Conservation (phyloP, 2,888 invertebrate species). For the Eucera pruinosa region DNA sequence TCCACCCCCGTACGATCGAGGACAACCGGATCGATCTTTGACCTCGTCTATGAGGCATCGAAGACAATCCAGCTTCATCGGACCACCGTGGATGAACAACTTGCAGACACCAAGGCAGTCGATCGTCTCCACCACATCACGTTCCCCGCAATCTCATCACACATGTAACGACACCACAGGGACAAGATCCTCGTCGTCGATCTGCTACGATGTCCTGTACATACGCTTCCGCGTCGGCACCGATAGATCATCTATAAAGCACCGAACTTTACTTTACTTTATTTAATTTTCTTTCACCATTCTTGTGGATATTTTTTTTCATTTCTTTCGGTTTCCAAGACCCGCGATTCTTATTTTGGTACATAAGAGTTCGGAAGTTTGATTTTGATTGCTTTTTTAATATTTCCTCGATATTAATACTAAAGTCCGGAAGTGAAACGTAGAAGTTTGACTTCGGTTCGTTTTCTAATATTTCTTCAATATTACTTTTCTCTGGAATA, state of each 20-base stretch:
- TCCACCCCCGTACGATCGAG: constrained; percentile 89
- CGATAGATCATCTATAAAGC: constrained; percentile 51
- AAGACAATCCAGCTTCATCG: constrained; percentile 84
- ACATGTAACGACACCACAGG: constrained; percentile 89
- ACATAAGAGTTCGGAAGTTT: no score
- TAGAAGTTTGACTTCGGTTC: no score
- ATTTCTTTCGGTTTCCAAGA: neutral
- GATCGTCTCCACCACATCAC: constrained; percentile 90
- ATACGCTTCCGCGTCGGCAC: constrained; percentile 75
- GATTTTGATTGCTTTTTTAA: no score
- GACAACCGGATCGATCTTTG: constrained; percentile 71
- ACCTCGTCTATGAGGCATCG: constrained; percentile 79
- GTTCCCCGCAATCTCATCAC: constrained; percentile 93
- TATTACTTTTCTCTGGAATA: no score
- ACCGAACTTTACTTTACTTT: constrained; percentile 24
- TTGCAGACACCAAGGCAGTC: constrained; percentile 89
- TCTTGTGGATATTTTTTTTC: neutral
- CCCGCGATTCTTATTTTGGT: no score
- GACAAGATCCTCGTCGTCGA: constrained; percentile 62
- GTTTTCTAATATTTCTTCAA: no score
- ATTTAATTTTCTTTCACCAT: neutral
- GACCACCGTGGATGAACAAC: constrained; percentile 86
- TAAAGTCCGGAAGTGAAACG: no score
- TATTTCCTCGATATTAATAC: no score
- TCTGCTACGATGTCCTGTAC: constrained; percentile 76